These are phyloP conservation scores for Didymodactylos carnosus DNA, from an alignment of 2,888 invertebrate genomes.

Conservation along the genomic window DNA sequence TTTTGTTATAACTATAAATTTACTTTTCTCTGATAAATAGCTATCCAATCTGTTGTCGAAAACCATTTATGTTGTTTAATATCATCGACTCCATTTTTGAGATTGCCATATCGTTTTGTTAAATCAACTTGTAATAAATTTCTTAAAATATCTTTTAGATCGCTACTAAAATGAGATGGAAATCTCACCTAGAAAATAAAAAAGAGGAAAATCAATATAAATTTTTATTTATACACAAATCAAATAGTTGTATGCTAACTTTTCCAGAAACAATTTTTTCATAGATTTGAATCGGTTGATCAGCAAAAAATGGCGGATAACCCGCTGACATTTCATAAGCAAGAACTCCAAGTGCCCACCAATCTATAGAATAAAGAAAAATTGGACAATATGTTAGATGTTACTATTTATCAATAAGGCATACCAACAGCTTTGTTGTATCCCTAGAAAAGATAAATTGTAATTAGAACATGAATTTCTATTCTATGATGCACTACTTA, in stretches of 20 bases:
- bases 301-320: slow-evolving; percentile 98
- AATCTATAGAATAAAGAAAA: no score
- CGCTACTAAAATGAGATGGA: slow-evolving; percentile 94
- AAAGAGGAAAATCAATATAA: no score
- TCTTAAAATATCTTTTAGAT: slow-evolving; percentile 85
- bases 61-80: slow-evolving; percentile 99
- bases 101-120: slow-evolving; percentile 92
- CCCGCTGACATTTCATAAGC: slow-evolving; percentile 45
- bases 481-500: no score
- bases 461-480: no score
- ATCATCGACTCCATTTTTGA: slow-evolving; percentile 96
- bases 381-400: no score
- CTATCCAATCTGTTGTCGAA: slow-evolving; percentile 92
- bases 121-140: slow-evolving; percentile 64
- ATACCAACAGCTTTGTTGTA: slow-evolving; percentile 97
- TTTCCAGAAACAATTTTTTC: slow-evolving; percentile 99
- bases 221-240: no score
- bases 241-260: slow-evolving; percentile 34
- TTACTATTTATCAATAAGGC: no score
- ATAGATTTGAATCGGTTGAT: slow-evolving; percentile 98
- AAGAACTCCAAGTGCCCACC: slow-evolving; percentile 71
- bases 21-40: slow-evolving; percentile 93
- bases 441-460: no score
- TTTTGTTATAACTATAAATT: no score
- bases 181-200: slow-evolving; percentile 60